These are phyloP conservation scores for Lagocephalus sceleratus DNA, from an alignment of 2,797 vertebrate species.

Conservation along the genomic window DNA sequence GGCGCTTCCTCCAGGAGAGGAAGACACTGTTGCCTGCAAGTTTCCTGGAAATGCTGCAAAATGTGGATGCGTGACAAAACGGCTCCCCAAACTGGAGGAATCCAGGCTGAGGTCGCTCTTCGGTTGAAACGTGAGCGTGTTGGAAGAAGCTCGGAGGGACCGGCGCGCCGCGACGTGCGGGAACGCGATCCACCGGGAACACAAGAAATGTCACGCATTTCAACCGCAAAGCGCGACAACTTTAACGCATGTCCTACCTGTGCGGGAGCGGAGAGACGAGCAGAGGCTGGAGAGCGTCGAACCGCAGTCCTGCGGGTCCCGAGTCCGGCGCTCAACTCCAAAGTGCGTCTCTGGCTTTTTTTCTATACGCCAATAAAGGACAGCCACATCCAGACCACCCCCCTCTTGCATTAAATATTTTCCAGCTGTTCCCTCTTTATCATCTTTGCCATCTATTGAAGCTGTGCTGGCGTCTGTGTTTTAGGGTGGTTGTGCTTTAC, in stretches of 20 bases:
- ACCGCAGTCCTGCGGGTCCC: slow-evolving; percentile 44
- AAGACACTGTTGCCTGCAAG: too few relatives aligned
- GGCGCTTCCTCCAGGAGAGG: too few relatives aligned
- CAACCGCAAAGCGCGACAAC: slow-evolving; percentile 24
- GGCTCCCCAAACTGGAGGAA: too few relatives aligned
- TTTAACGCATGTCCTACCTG: slow-evolving; percentile 61
- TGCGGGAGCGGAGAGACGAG: slow-evolving; percentile 34
- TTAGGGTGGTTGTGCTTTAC: too few relatives aligned
- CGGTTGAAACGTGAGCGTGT: too few relatives aligned
- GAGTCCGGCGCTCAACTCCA: slow-evolving; percentile 56
- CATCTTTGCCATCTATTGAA: neutral
- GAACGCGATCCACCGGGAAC: slow-evolving; percentile 14
- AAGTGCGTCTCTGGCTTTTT: slow-evolving; percentile 47
- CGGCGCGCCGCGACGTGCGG: slow-evolving; percentile 12
- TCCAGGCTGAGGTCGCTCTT: too few relatives aligned
- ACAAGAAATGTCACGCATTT: too few relatives aligned
- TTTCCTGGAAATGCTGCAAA: too few relatives aligned
- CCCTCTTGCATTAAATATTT: slow-evolving; percentile 42
- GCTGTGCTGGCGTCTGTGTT: neutral
- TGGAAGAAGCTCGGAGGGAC: too few relatives aligned
- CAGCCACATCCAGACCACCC: slow-evolving; percentile 59
- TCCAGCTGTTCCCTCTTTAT: slow-evolving; percentile 25
- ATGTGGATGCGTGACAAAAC: too few relatives aligned
- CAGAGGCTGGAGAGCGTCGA: slow-evolving; percentile 21
- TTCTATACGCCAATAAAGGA: slow-evolving; percentile 39